Conservation (phyloP, 1,140 invertebrate genomes). For the Grapholita molesta region DNA sequence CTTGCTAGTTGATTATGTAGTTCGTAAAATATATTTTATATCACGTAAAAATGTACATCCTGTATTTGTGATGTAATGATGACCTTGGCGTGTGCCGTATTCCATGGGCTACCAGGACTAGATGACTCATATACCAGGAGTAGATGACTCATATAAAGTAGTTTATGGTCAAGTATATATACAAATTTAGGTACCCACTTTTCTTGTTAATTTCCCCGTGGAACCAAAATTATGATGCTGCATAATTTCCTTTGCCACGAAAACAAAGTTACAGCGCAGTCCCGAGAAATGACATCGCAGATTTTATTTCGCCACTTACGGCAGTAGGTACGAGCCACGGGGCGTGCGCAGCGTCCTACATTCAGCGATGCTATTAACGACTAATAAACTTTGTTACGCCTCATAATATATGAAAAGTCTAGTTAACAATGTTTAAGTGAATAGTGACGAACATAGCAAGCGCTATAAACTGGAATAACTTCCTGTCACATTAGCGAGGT, state of each 20-base stretch:
- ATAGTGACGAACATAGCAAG: neutral
- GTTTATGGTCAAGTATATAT: too few relatives aligned
- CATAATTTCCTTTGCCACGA: constrained; percentile 5
- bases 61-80: too few relatives aligned
- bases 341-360: constrained; percentile 9
- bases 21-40: too few relatives aligned
- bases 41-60: too few relatives aligned
- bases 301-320: constrained; percentile 10
- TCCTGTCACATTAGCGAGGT: neutral
- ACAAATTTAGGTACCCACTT: too few relatives aligned
- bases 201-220: neutral
- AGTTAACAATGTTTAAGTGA: neutral
- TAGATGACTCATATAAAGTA: too few relatives aligned
- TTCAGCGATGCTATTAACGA: neutral
- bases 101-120: too few relatives aligned
- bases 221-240: neutral
- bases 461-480: neutral
- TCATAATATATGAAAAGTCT: neutral
- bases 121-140: too few relatives aligned
- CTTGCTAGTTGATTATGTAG: too few relatives aligned
- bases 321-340: too few relatives aligned
- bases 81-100: too few relatives aligned
- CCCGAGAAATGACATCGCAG: constrained; percentile 1
- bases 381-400: constrained; percentile 10
- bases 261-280: constrained; percentile 13